Evolutionary conservation across 2,113 vertebrate species (phyloP).

Genomic region (Gambusia affinis): DNA sequence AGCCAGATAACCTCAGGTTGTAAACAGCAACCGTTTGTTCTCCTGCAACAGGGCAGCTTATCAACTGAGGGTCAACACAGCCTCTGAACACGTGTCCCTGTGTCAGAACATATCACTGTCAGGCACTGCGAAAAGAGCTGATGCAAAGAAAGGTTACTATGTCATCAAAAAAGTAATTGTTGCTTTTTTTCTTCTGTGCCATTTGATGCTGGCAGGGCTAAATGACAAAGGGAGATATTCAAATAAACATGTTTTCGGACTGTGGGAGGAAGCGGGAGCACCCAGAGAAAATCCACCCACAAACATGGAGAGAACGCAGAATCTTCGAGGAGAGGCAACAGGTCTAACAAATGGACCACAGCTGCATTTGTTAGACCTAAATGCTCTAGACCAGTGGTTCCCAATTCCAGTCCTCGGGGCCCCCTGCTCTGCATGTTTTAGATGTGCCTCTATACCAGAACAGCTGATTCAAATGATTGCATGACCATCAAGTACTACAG

Average conservation of each 20-base stretch:
- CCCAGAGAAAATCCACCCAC: too few species aligned
- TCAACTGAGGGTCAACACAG: constrained; percentile 44
- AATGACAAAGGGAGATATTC: too few species aligned
- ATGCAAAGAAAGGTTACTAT: too few species aligned
- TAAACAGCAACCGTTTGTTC: constrained; percentile 40
- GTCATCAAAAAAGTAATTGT: too few species aligned
- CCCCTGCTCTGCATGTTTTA: too few species aligned
- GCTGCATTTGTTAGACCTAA: not conserved
- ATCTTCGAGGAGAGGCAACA: not conserved
- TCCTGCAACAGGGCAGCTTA: constrained; percentile 30
- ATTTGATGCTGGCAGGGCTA: too few species aligned
- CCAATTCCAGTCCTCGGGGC: too few species aligned
- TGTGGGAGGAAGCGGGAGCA: not conserved
- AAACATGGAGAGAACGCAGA: not conserved
- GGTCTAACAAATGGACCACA: too few species aligned
- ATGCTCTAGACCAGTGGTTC: not conserved
- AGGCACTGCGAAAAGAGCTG: not conserved
- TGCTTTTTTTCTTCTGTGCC: not conserved
- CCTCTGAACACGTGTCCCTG: constrained; percentile 18
- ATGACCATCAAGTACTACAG: too few species aligned
- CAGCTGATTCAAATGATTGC: too few species aligned
- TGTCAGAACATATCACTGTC: constrained; percentile 23
- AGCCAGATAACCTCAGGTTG: constrained; percentile 63
- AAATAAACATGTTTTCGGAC: not conserved
- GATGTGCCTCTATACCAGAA: too few species aligned